These are phyloP conservation scores for Hipparchia semele DNA, from an alignment of 2,888 invertebrate genomes.

Conservation along the genomic window DNA sequence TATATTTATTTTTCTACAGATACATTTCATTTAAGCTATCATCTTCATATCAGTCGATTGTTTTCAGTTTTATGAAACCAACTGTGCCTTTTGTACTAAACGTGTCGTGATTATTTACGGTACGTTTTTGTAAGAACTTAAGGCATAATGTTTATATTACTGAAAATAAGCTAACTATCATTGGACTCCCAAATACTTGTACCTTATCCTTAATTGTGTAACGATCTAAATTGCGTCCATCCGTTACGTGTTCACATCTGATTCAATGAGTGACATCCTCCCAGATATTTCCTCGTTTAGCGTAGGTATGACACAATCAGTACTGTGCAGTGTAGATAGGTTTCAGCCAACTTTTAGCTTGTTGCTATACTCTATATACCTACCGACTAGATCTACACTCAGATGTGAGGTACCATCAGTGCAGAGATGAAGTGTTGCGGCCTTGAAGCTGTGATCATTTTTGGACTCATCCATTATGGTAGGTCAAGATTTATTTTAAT, in stretches of 20 bases:
- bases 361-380: slow-evolving; percentile 21
- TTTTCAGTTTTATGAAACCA: too few species aligned
- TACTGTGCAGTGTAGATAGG: slow-evolving; percentile 23
- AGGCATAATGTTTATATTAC: not conserved
- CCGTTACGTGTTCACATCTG: slow-evolving; percentile 42
- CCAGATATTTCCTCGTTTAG: slow-evolving; percentile 19
- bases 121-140: too few species aligned
- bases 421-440: slow-evolving; percentile 45
- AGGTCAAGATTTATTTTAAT: slow-evolving; percentile 44
- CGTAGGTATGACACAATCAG: slow-evolving; percentile 42
- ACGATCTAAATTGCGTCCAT: slow-evolving; percentile 53
- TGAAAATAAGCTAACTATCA: slow-evolving; percentile 2
- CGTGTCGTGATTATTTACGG: not conserved
- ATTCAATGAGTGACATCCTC: slow-evolving; percentile 55
- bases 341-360: slow-evolving; percentile 26
- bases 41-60: too few species aligned
- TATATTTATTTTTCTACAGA: not conserved
- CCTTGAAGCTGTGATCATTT: slow-evolving; percentile 49
- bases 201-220: slow-evolving; percentile 44
- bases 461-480: slow-evolving; percentile 59
- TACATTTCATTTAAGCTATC: not conserved
- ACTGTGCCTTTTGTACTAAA: not conserved
- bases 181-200: slow-evolving; percentile 7
- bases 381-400: slow-evolving; percentile 34
- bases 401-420: slow-evolving; percentile 43